Conservation (phyloP, 2,888 invertebrate species). For the Cenopis cana region DNA sequence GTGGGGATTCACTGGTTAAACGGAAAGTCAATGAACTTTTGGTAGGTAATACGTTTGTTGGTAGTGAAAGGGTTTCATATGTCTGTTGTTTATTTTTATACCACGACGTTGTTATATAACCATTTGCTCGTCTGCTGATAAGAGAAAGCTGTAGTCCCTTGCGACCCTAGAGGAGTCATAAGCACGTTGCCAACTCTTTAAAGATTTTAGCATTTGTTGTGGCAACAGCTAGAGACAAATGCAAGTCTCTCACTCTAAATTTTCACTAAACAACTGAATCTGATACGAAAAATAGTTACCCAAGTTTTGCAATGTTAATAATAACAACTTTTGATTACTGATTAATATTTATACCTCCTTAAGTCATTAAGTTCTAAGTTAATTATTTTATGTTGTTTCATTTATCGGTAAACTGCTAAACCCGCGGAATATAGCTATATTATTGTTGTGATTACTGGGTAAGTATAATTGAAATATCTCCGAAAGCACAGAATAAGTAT, state of each 20-base stretch:
- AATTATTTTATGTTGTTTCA: too few relatives aligned
- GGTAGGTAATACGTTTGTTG: conserved; percentile 49
- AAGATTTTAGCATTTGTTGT: too few relatives aligned
- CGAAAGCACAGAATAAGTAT: too few relatives aligned
- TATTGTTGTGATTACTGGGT: not conserved
- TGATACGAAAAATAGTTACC: not conserved
- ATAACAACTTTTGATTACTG: not conserved
- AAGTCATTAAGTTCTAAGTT: too few relatives aligned
- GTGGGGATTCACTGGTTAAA: conserved; percentile 60
- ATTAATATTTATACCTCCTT: not conserved
- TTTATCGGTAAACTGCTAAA: conserved; percentile 37
- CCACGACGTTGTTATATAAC: too few relatives aligned
- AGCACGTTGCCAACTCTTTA: too few relatives aligned
- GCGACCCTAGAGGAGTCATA: too few relatives aligned
- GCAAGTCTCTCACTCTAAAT: too few relatives aligned
- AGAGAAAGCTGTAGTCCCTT: too few relatives aligned
- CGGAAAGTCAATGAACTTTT: conserved; percentile 60
- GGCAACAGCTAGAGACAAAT: too few relatives aligned
- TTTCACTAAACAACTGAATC: too few relatives aligned
- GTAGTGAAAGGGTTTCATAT: not conserved
- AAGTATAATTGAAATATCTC: conserved; percentile 2
- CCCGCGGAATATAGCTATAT: not conserved
- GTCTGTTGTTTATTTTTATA: not conserved
- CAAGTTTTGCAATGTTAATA: not conserved
- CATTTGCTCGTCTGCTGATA: too few relatives aligned